Evolutionary conservation across 2,888 invertebrate genomes (phyloP), one percentile per base, ranked within the genome.

Genomic region (Lycia hirtaria): DNA sequence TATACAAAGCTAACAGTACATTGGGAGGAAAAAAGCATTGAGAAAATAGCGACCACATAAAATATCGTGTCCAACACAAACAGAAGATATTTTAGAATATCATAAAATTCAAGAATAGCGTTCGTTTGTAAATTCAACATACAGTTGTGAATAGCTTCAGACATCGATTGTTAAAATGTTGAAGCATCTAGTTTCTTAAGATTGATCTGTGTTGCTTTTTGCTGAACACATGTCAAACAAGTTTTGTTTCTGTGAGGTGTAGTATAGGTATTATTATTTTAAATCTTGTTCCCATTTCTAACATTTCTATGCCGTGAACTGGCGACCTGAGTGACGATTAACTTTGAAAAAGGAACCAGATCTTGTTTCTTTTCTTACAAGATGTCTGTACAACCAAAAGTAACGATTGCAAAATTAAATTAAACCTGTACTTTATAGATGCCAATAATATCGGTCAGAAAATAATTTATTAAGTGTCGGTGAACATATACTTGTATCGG

Each of bases 291-390:
- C 80, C 77, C 79, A 62, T 80, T 82, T 76, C 69, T 66, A 65
- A 67, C 60, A 62, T 69, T 80, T 77, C 73, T 79, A 68, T 80
- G 80, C 72, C 81, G 71, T 72, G 81, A 75, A 78, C 80, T 73
- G 74, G 64, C 76, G 76, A 78, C 81, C 84, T 80, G 78, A 81
- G 81, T 77, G 74, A 75, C 79, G 75, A 85, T 77, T 74, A 9
- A 72, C 68, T 68, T 72, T 64, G 78, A 75, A 73, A 85, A 83
- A 76, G 65, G 62, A 72, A 72, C 74, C 74, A 70, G 72, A 80
- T 77, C 80, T 74, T 56, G 38, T 50, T 60, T 57, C 12, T 19
- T 15, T 32, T 55, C 49, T 12, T 51, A 52, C 32, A 67, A 70
- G 4, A 14, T 14, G 6, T 5, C 7, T 32, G 32, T 12, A 6